Evolutionary conservation across 2,113 vertebrate genomes (phyloP).

Genomic region (Electrona antarctica): DNA sequence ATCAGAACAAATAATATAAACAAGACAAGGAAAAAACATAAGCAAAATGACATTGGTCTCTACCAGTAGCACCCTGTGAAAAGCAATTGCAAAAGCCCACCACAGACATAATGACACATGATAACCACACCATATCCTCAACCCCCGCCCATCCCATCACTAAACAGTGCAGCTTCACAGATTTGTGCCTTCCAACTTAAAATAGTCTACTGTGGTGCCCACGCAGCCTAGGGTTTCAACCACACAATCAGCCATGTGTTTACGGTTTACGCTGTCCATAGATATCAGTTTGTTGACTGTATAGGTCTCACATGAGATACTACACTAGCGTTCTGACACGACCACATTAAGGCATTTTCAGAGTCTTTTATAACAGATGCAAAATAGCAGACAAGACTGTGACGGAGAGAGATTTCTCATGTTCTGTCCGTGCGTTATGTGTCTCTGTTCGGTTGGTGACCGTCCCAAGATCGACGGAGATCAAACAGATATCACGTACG

Average conservation of each 20-base stretch:
- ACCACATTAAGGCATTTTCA: no score
- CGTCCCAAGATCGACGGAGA: no score
- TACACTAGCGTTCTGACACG: not conserved
- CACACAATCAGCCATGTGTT: conserved; percentile 42
- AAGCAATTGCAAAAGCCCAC: conserved; percentile 1
- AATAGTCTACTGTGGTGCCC: conserved; percentile 32
- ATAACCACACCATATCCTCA: conserved; percentile 16
- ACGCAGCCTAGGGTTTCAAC: conserved; percentile 27
- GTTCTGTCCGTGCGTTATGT: no score
- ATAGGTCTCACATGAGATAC: conserved; percentile 22
- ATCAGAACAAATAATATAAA: no score
- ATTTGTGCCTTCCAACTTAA: conserved; percentile 12
- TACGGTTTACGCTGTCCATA: conserved; percentile 21
- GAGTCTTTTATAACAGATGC: no score
- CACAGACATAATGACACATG: conserved; percentile 16
- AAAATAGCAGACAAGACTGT: no score
- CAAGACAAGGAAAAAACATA: no score
- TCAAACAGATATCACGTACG: no score
- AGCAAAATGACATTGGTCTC: no score
- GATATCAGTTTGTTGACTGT: conserved; percentile 30
- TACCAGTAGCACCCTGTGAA: conserved; percentile 20
- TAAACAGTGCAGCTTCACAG: not conserved
- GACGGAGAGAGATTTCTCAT: no score
- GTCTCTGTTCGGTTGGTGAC: no score
- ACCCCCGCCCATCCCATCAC: conserved; percentile 17